Conservation (phyloP, 53 echinoderm and acorn worm genomes). For the Crossaster papposus region DNA sequence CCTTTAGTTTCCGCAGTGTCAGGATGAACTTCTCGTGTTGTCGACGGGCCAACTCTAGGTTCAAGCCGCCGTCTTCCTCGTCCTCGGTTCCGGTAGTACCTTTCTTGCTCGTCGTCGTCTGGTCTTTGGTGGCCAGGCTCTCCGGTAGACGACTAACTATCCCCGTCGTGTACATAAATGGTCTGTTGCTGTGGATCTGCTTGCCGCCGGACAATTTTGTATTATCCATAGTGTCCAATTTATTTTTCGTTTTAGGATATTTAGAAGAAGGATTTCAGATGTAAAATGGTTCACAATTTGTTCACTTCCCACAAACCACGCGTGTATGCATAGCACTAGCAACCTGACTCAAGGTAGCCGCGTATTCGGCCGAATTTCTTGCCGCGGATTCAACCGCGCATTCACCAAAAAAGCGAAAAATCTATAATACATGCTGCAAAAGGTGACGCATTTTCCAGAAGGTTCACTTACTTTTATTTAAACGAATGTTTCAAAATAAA, state of each 20-base stretch:
- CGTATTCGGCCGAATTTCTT: too few species aligned
- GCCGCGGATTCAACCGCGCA: too few species aligned
- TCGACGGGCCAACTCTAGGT: slow-evolving; percentile 83
- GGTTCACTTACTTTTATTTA: too few species aligned
- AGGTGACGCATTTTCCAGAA: too few species aligned
- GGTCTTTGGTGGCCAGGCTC: slow-evolving; percentile 58
- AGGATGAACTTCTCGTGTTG: slow-evolving; percentile 96
- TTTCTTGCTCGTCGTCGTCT: slow-evolving; percentile 51
- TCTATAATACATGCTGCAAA: too few species aligned
- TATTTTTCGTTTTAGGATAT: not conserved
- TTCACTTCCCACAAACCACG: too few species aligned
- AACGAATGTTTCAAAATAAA: too few species aligned
- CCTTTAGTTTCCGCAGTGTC: slow-evolving; percentile 85
- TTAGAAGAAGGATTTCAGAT: slow-evolving; percentile 10
- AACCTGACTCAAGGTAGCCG: too few species aligned
- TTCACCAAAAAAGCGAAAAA: too few species aligned
- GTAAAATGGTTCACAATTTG: not conserved
- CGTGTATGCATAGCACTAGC: too few species aligned
- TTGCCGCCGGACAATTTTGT: slow-evolving; percentile 23
- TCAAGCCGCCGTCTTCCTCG: slow-evolving; percentile 71
- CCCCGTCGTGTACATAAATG: slow-evolving; percentile 70
- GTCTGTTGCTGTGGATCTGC: slow-evolving; percentile 53
- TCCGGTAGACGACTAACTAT: slow-evolving; percentile 91
- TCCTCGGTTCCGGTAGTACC: slow-evolving; percentile 61
- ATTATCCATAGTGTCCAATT: slow-evolving; percentile 31